Conservation (phyloP, 2,797 vertebrate genomes). For the Steatocranus sp. region DNA sequence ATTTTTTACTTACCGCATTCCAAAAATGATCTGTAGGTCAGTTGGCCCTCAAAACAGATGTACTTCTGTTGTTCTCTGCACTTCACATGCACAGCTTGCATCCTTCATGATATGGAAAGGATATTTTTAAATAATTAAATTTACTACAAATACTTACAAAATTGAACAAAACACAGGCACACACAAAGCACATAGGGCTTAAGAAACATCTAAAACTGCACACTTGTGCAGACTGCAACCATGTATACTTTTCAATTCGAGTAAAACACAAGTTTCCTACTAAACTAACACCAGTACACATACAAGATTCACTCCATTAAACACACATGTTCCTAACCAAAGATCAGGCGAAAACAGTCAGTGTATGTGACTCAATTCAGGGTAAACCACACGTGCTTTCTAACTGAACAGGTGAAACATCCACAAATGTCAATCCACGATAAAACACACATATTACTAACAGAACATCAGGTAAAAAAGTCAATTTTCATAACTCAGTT, state of each 20-base stretch:
- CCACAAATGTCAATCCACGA: fast-evolving
- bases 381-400: not conserved
- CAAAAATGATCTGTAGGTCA: fast-evolving
- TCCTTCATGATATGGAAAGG: not conserved
- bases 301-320: fast-evolving
- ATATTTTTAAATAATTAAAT: too few species aligned
- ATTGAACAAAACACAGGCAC: not conserved
- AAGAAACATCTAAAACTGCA: too few species aligned
- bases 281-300: not conserved
- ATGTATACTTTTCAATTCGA: fast-evolving
- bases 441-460: not conserved
- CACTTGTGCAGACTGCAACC: too few species aligned
- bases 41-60: not conserved
- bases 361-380: not conserved
- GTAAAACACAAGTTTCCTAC: too few species aligned
- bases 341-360: too few species aligned
- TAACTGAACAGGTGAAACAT: not conserved
- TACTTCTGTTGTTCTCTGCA: not conserved
- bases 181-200: fast-evolving
- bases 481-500: fast-evolving
- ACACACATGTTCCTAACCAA: too few species aligned
- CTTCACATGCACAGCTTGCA: not conserved
- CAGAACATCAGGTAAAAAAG: not conserved
- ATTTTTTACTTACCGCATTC: not conserved
- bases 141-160: not conserved